Conservation (phyloP, 2,113 vertebrate species). For the Limnothrissa miodon region DNA sequence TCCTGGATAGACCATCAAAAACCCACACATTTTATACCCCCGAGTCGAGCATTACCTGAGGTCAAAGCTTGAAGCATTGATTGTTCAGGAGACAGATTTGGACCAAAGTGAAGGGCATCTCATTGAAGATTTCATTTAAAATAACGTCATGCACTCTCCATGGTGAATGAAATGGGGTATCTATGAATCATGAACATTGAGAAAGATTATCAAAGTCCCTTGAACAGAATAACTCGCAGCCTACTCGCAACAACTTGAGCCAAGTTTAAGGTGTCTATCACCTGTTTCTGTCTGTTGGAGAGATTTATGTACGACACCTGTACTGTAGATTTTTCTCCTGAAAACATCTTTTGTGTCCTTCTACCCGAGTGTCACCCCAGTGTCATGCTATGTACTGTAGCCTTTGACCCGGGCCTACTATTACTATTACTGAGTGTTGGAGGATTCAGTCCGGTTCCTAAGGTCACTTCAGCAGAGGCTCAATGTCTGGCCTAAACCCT, state of each 20-base stretch:
- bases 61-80: not conserved
- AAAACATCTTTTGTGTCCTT: not conserved
- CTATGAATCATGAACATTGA: not conserved
- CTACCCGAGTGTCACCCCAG: too few species aligned
- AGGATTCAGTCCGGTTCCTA: constrained; percentile 11
- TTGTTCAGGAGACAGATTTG: not conserved
- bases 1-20: not conserved
- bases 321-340: not conserved
- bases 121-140: not conserved
- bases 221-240: not conserved
- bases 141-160: not conserved
- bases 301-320: not conserved
- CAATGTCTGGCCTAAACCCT: too few species aligned
- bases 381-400: not conserved
- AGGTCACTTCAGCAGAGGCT: too few species aligned
- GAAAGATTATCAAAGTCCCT: not conserved
- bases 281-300: not conserved
- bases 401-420: constrained; percentile 23
- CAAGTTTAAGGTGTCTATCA: not conserved
- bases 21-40: not conserved
- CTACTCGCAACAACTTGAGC: too few species aligned
- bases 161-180: not conserved
- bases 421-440: constrained; percentile 21
- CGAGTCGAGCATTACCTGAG: not conserved
- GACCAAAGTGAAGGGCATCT: not conserved